Conservation (phyloP, 2,888 invertebrate species). For the Melanostoma scalare region DNA sequence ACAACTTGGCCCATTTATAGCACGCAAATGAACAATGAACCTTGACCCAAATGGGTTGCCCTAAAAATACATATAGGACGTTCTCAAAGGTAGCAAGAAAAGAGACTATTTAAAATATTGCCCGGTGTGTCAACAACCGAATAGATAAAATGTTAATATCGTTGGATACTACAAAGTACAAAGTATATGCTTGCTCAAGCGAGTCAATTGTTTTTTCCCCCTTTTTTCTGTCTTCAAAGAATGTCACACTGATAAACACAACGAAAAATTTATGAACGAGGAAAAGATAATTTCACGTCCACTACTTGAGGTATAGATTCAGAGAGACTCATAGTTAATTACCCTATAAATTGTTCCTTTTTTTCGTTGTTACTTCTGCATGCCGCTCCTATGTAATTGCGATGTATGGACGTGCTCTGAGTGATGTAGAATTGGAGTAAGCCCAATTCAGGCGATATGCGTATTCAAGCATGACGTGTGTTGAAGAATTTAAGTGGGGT, state of each 20-base stretch:
- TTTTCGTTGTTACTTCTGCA: conserved; percentile 18
- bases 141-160: conserved; percentile 45
- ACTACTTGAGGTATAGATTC: conserved; percentile 49
- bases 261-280: conserved; percentile 55
- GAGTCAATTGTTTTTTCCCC: conserved; percentile 7
- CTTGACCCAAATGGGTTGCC: conserved; percentile 65
- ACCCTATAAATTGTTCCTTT: conserved; percentile 65
- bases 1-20: conserved; percentile 51
- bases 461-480: conserved; percentile 60
- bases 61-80: conserved; percentile 50
- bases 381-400: conserved; percentile 52
- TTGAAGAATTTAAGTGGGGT: conserved; percentile 64
- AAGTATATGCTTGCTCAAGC: conserved; percentile 47
- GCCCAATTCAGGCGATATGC: conserved; percentile 55
- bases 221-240: not conserved
- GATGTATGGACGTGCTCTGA: conserved; percentile 7
- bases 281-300: conserved; percentile 66
- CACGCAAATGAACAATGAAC: conserved; percentile 44
- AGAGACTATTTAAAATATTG: conserved; percentile 36
- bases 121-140: conserved; percentile 30
- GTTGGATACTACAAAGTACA: conserved; percentile 10
- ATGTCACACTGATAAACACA: conserved; percentile 52
- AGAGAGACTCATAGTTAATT: conserved; percentile 57
- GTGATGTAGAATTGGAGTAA: conserved; percentile 61
- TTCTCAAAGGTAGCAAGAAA: conserved; percentile 62